These are phyloP conservation scores for Trichechus manatus DNA, from an alignment of 2,113 vertebrate species.

Conservation along the genomic window DNA sequence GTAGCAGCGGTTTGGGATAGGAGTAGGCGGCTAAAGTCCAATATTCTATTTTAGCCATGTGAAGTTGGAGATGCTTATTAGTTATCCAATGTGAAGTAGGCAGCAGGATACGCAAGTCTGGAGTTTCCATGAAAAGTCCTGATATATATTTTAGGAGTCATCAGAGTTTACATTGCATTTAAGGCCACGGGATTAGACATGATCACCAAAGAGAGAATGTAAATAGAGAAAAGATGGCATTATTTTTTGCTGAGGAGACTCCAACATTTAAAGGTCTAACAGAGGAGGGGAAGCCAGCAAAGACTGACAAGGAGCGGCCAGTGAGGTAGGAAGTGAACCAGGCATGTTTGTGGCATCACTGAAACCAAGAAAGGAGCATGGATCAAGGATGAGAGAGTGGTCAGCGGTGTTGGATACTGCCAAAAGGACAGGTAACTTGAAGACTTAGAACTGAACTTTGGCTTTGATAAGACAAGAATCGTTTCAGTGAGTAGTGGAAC, in stretches of 20 bases:
- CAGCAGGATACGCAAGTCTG: neutral
- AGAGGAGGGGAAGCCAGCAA: neutral
- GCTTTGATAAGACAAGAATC: neutral
- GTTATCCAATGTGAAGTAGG: neutral
- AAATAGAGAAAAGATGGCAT: neutral
- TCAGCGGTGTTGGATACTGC: neutral
- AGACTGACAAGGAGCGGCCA: neutral
- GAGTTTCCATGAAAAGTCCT: neutral
- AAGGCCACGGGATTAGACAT: neutral
- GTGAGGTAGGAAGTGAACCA: neutral
- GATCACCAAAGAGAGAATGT: neutral
- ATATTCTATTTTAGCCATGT: neutral
- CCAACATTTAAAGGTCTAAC: too few species aligned
- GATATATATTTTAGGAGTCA: neutral
- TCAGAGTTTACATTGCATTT: neutral
- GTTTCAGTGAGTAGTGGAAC: neutral
- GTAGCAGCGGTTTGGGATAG: neutral
- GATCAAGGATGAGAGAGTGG: too few species aligned
- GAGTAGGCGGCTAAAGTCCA: neutral
- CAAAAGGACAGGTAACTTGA: neutral
- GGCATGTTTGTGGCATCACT: neutral
- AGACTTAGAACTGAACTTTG: neutral
- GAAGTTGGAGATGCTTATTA: neutral
- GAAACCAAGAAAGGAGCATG: neutral
- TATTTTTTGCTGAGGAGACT: neutral